These are phyloP conservation scores for Leucoma salicis DNA, from an alignment of 2,888 invertebrate genomes.

Conservation along the genomic window DNA sequence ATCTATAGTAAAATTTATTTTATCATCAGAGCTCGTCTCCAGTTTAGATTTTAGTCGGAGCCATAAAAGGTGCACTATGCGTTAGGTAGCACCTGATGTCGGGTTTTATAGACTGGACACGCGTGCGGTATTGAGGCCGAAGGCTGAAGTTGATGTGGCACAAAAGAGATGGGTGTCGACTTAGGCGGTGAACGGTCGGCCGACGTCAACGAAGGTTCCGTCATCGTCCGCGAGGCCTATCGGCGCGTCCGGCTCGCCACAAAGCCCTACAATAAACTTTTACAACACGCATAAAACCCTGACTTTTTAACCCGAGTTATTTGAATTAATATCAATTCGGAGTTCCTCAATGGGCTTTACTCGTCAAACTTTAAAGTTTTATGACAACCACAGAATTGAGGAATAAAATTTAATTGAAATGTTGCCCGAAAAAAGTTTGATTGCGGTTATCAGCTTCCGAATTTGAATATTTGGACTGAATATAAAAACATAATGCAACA, in stretches of 20 bases:
- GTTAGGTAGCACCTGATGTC: constrained; percentile 37
- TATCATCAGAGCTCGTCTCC: constrained; percentile 12
- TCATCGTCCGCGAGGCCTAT: constrained; percentile 61
- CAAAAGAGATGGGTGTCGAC: constrained; percentile 33
- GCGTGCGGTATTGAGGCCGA: constrained; percentile 35
- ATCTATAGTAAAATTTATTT: constrained; percentile 22
- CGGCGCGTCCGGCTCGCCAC: constrained; percentile 79
- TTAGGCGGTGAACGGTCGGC: constrained; percentile 22
- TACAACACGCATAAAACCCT: constrained; percentile 80
- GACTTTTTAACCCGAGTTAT: constrained; percentile 82
- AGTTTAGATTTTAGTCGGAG: constrained; percentile 27
- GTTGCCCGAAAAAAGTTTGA: constrained; percentile 76
- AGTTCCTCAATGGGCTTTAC: constrained; percentile 82
- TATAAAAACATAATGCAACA: constrained; percentile 25
- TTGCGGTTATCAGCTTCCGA: constrained; percentile 81
- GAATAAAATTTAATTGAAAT: constrained; percentile 82
- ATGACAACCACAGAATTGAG: constrained; percentile 77
- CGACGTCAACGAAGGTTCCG: constrained; percentile 54
- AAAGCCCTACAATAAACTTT: constrained; percentile 81
- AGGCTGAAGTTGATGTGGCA: constrained; percentile 22
- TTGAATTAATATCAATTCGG: constrained; percentile 82
- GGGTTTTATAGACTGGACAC: constrained; percentile 36
- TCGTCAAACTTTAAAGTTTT: constrained; percentile 81
- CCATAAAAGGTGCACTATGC: constrained; percentile 32
- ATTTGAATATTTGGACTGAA: constrained; percentile 80